Evolutionary conservation across 2,888 invertebrate species (phyloP).

Genomic region (Toxonevra muliebris): DNA sequence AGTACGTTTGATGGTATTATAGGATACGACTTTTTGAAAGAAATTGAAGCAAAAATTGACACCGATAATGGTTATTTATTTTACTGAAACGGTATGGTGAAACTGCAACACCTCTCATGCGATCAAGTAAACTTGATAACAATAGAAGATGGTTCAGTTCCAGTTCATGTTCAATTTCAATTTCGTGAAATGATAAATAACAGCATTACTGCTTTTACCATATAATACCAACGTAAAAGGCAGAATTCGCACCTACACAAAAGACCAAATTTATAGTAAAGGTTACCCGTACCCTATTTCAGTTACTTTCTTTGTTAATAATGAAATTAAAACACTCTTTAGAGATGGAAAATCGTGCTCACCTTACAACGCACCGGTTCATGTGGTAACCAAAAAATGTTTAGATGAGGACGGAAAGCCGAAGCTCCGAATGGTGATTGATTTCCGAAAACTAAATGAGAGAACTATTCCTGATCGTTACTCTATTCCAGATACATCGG

Average conservation of each 20-base stretch:
- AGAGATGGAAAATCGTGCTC: too few species aligned
- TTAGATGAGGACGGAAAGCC: not conserved
- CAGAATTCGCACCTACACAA: not conserved
- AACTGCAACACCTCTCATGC: not conserved
- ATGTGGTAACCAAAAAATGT: not conserved
- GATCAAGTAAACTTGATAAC: constrained; percentile 9
- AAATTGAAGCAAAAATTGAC: constrained; percentile 4
- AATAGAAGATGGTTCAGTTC: constrained; percentile 6
- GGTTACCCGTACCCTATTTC: constrained; percentile 1
- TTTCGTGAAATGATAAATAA: too few species aligned
- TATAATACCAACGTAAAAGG: not conserved
- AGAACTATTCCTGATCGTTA: constrained; percentile 14
- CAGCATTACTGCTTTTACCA: not conserved
- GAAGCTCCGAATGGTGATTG: constrained; percentile 6
- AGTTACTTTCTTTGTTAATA: too few species aligned
- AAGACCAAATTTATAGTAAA: not conserved
- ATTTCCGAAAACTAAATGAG: constrained; percentile 21
- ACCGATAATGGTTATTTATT: not conserved
- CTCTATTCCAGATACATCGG: constrained; percentile 15
- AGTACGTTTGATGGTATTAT: constrained; percentile 28
- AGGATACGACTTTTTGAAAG: constrained; percentile 23
- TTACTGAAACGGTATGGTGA: constrained; percentile 2
- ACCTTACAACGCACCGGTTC: not conserved
- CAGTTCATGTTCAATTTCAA: too few species aligned
- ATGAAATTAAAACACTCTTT: too few species aligned